Evolutionary conservation across 1,140 invertebrate genomes (phyloP), one percentile per base, ranked within the genome.

Genomic region (Saccostrea cuccullata): DNA sequence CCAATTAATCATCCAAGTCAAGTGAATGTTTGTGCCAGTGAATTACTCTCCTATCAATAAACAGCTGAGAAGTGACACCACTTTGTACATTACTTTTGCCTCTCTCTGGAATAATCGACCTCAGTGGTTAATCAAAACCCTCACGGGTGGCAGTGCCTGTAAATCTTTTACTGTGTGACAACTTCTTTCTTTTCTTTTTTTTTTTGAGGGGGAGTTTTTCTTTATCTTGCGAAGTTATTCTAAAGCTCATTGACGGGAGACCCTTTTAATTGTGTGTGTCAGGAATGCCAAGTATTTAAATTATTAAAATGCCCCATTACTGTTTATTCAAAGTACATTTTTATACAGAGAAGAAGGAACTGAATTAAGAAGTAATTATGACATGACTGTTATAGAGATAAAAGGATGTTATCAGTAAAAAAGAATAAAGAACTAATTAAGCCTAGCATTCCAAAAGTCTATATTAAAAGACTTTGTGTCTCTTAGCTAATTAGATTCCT

Each of bases 1-100:
- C 70, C 70, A 77, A 77, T 77, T 77, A 77, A 77, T 77, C 70
- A 77, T 77, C 70, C 70, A 77, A 77, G 70, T 77, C 70, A 77
- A 77, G 70, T 77, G 70, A 77, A 77, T 77, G 70, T 77, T 77
- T 77, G 70, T 77, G 26, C 70, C 70, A 77, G 26, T 77, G 70
- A 77, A 77, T 77, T 77, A 77, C 30, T 26, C 70, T 36, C 30
- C 70, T 77, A 77, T 77, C 70, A 77, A 77, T 77, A 77, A 36
- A 30, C 70, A 77, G 36, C 70, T 36, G 23, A 12, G 70, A 77
- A 77, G 13, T 26, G 70, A 77, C 70, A 77, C 70, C 23, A 13
- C 58, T 64, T n/a, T 64, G 6, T 6, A n/a, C 58, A 20, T 60
- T 60, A 73, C 67, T 26, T 36, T 36, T 15, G 12, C 30, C 70